phyloP scores from a whole-genome alignment of 2,113 vertebrate genomes.

The Prietella phreatophila region DNA sequence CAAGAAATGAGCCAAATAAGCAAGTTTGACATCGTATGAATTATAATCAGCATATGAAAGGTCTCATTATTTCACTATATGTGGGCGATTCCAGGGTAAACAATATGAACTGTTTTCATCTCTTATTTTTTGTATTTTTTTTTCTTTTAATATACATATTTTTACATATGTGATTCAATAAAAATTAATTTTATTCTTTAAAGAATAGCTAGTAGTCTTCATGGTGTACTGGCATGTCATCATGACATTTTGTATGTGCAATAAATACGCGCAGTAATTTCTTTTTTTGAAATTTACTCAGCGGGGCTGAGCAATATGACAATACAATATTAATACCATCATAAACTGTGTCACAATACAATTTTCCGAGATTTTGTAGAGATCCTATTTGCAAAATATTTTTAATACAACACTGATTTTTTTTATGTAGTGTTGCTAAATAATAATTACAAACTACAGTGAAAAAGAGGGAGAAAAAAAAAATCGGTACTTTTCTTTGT shows the following conservation, averaged over 20 bases:
- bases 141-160: background rate
- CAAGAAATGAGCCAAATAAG: background rate
- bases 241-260: background rate
- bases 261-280: background rate
- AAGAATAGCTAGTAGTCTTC: background rate
- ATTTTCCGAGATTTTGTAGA: background rate
- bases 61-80: background rate
- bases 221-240: background rate
- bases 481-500: no score
- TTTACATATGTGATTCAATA: background rate
- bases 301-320: no score
- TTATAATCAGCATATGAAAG: slow-evolving; percentile 2
- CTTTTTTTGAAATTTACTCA: background rate
- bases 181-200: background rate
- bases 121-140: background rate
- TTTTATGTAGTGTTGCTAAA: no score
- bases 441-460: background rate
- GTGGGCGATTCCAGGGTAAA: background rate
- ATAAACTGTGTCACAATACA: background rate
- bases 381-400: no score
- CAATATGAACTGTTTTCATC: background rate
- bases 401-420: no score
- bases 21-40: background rate
- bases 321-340: background rate
- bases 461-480: background rate